Evolutionary conservation across 2,888 invertebrate genomes (phyloP).

Genomic region (Cryptocephalus moraei): DNA sequence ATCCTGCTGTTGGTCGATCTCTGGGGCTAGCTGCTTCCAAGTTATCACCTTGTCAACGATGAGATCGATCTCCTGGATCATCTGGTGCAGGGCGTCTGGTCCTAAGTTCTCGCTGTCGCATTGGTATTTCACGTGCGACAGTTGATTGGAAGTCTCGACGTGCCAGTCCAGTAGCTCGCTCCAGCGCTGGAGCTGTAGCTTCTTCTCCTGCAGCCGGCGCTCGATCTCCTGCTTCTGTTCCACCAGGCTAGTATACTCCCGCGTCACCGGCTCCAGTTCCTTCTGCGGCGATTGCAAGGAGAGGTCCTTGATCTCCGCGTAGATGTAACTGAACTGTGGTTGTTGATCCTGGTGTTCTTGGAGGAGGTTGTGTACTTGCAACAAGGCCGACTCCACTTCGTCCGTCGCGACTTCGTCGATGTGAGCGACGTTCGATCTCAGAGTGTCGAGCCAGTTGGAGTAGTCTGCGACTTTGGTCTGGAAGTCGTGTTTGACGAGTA

Average conservation of each 20-base stretch:
- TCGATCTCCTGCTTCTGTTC: constrained; percentile 69
- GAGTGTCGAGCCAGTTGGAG: constrained; percentile 67
- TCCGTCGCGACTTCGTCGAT: constrained; percentile 74
- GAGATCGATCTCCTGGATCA: constrained; percentile 59
- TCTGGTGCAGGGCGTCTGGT: constrained; percentile 57
- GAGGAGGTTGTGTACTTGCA: constrained; percentile 66
- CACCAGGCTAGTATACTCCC: constrained; percentile 65
- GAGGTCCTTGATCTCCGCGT: constrained; percentile 73
- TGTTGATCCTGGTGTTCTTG: constrained; percentile 82
- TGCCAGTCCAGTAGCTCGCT: constrained; percentile 73
- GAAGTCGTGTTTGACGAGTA: constrained; percentile 74
- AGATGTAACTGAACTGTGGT: constrained; percentile 65
- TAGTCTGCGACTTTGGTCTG: constrained; percentile 69
- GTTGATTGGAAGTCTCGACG: constrained; percentile 65
- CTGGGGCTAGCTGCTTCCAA: constrained; percentile 60
- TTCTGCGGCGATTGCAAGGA: constrained; percentile 59
- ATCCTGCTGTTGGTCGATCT: constrained; percentile 57
- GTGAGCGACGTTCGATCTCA: constrained; percentile 60
- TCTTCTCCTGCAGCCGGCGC: constrained; percentile 63
- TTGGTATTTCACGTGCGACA: constrained; percentile 72
- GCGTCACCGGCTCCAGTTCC: constrained; percentile 62
- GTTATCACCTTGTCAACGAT: constrained; percentile 55
- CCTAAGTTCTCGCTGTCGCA: constrained; percentile 64
- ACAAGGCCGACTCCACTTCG: constrained; percentile 67
- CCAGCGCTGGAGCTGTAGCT: constrained; percentile 70